phyloP scores from a whole-genome alignment of 2,797 vertebrate species.

The Sciurus carolinensis region DNA sequence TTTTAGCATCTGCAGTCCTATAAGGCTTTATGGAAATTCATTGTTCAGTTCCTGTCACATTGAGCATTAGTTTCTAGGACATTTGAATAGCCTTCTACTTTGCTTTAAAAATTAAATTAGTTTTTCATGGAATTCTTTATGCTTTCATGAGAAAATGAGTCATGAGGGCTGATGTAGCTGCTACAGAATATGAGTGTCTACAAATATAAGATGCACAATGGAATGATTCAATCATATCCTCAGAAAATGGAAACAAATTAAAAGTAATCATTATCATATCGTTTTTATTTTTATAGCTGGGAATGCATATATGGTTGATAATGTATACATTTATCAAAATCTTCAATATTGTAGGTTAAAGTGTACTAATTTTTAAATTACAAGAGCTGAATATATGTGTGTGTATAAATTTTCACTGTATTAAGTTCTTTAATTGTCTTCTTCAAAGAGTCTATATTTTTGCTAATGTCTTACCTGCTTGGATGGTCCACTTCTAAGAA shows the following conservation, averaged over 20 bases:
- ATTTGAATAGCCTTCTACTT: neutral
- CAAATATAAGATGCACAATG: neutral
- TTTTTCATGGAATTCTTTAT: neutral
- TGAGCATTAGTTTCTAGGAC: neutral
- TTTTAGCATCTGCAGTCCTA: neutral
- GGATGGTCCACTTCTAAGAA: neutral
- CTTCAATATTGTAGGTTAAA: neutral
- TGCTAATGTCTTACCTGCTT: neutral
- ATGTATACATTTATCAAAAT: neutral
- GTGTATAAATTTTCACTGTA: neutral
- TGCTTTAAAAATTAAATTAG: slow-evolving; percentile 8
- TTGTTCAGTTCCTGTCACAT: neutral
- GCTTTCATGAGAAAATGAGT: neutral
- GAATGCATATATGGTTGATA: neutral
- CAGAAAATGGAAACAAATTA: neutral
- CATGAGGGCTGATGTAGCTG: neutral
- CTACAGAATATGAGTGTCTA: neutral
- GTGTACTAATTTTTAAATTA: neutral
- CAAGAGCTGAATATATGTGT: neutral
- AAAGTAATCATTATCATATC: neutral
- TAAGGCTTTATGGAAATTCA: neutral
- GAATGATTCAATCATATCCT: neutral
- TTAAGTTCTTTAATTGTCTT: neutral
- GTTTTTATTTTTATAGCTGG: neutral
- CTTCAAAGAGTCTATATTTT: neutral